A percentile compares a stretch with the other conserved stretches of the same genome.
These are phyloP conservation scores for Oncorhynchus masou DNA, from an alignment of 2,113 vertebrate genomes.

Conservation along the genomic window DNA sequence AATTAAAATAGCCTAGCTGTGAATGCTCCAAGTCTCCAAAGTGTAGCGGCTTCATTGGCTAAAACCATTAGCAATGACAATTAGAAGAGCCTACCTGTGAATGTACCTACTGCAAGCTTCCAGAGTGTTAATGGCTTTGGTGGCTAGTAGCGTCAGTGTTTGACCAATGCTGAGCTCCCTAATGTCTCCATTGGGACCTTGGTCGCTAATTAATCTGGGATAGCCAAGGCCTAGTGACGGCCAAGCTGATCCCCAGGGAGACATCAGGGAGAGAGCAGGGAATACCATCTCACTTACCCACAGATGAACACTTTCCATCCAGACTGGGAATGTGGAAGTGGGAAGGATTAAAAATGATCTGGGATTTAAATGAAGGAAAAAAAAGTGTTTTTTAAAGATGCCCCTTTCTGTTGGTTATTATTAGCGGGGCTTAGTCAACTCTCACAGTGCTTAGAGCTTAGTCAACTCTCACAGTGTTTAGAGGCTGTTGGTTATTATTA, in stretches of 20 bases:
- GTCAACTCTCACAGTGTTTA: constrained; percentile 60
- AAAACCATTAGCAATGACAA: constrained; percentile 31
- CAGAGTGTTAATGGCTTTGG: constrained; percentile 69
- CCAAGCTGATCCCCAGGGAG: constrained; percentile 73
- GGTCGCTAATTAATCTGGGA: constrained; percentile 95
- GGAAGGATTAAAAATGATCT: too few relatives aligned
- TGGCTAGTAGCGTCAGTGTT: constrained; percentile 73
- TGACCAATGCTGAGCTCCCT: constrained; percentile 77
- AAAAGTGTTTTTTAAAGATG: not conserved
- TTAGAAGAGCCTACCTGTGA: constrained; percentile 62
- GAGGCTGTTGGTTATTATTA: too few relatives aligned
- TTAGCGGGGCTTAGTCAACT: constrained; percentile 48
- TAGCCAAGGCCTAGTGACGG: constrained; percentile 69
- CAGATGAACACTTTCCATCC: constrained; percentile 64
- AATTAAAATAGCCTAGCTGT: too few relatives aligned
- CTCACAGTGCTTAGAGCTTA: too few relatives aligned
- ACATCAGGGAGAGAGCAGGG: constrained; percentile 74
- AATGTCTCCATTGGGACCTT: constrained; percentile 83
- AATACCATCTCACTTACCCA: constrained; percentile 65
- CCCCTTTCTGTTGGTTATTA: not conserved
- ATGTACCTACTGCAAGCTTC: constrained; percentile 46
- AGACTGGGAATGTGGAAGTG: constrained; percentile 46
- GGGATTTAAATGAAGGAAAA: too few relatives aligned
- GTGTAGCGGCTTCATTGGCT: too few relatives aligned
- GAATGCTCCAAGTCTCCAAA: too few relatives aligned